A percentile compares a stretch with the other conserved stretches of the same genome.
phyloP scores from a whole-genome alignment of 2,113 vertebrate species.

The Pteruthius melanotis region DNA sequence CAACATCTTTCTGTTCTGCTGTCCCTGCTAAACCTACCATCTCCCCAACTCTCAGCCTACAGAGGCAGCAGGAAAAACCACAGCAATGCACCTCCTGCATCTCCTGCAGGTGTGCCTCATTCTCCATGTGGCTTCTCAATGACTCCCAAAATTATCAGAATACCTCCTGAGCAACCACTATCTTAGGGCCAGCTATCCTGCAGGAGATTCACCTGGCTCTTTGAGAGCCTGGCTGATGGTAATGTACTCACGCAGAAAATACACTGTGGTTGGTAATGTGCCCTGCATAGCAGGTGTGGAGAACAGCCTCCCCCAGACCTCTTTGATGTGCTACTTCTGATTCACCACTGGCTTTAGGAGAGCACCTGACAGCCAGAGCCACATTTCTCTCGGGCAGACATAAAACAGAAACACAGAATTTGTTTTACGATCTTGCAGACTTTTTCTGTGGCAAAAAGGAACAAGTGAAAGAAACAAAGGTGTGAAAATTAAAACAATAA shows the following conservation, averaged over 20 bases:
- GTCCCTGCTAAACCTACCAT: not conserved
- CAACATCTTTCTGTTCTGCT: not conserved
- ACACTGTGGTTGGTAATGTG: not conserved
- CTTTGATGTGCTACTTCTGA: conserved; percentile 2
- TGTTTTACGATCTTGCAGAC: not conserved
- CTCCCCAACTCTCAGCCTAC: not conserved
- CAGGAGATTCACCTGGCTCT: not conserved
- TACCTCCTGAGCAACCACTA: not conserved
- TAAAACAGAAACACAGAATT: not conserved
- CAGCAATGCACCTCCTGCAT: not conserved
- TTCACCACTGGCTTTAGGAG: not conserved
- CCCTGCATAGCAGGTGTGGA: not conserved
- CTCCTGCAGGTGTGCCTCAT: not conserved
- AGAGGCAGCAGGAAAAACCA: not conserved
- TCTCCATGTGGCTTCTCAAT: not conserved
- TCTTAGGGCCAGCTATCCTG: not conserved
- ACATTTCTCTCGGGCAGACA: not conserved
- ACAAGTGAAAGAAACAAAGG: not conserved
- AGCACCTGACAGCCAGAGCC: not conserved
- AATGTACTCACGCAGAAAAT: not conserved
- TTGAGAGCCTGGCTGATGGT: not conserved
- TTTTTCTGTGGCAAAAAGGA: not conserved
- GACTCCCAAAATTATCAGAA: not conserved
- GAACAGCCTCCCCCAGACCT: not conserved
- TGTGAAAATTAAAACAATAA: not conserved